These are phyloP conservation scores for Isoperla grammatica DNA, from an alignment of 2,888 invertebrate genomes.

Conservation along the genomic window DNA sequence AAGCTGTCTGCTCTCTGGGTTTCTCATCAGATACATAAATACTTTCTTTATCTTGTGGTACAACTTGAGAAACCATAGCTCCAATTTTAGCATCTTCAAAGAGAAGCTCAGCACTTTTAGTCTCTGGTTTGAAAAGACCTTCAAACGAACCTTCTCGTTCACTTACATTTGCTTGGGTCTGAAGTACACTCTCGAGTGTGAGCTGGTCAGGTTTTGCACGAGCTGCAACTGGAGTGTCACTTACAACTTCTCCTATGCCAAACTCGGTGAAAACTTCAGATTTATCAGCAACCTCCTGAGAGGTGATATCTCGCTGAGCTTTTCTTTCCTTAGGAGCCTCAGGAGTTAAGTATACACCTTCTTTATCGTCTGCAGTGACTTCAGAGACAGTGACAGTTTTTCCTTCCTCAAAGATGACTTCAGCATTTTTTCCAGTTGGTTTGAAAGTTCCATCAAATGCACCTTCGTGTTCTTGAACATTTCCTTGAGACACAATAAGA, in stretches of 20 bases:
- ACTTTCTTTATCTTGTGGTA: slow-evolving; percentile 35
- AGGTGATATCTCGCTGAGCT: slow-evolving; percentile 34
- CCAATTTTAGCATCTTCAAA: slow-evolving; percentile 35
- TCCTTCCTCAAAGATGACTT: slow-evolving; percentile 35
- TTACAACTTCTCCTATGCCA: slow-evolving; percentile 30
- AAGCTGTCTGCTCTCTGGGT: slow-evolving; percentile 33
- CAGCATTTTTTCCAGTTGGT: slow-evolving; percentile 32
- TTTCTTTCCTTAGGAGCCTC: slow-evolving; percentile 32
- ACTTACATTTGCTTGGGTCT: slow-evolving; percentile 47
- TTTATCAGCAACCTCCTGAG: slow-evolving; percentile 34
- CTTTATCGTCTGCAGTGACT: slow-evolving; percentile 32
- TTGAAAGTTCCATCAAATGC: slow-evolving; percentile 36
- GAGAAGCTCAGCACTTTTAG: slow-evolving; percentile 35
- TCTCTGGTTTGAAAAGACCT: slow-evolving; percentile 35
- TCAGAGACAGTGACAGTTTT: slow-evolving; percentile 34
- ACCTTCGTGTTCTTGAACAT: slow-evolving; percentile 38
- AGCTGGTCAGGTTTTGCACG: slow-evolving; percentile 41
- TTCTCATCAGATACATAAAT: slow-evolving; percentile 29
- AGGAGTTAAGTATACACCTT: slow-evolving; percentile 29
- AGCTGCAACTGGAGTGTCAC: slow-evolving; percentile 35
- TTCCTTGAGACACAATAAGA: slow-evolving; percentile 27
- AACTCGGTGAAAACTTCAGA: slow-evolving; percentile 34
- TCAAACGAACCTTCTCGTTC: slow-evolving; percentile 49
- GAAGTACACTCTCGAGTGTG: slow-evolving; percentile 45
- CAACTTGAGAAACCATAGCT: slow-evolving; percentile 35